Conservation (phyloP, 2,888 invertebrate genomes). For the Oscheius onirici region DNA sequence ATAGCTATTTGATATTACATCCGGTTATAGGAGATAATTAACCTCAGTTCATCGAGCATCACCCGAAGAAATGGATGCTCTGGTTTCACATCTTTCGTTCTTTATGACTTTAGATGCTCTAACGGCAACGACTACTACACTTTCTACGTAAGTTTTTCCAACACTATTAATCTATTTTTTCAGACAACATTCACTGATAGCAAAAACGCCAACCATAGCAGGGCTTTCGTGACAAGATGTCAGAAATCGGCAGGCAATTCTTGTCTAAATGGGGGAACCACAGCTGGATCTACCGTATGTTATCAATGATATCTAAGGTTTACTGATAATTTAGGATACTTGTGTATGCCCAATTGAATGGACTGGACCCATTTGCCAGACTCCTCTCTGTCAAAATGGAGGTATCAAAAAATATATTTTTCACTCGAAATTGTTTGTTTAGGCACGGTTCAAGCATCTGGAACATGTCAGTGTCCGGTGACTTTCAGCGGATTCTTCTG, state of each 20-base stretch:
- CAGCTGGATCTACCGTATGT: background rate
- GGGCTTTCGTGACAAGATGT: slow-evolving; percentile 18
- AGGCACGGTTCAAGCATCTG: background rate
- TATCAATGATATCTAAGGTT: background rate
- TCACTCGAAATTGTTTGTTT: background rate
- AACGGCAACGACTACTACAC: slow-evolving; percentile 1
- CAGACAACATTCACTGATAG: slow-evolving; percentile 16
- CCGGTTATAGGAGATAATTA: background rate
- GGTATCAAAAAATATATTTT: background rate
- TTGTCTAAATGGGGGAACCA: background rate
- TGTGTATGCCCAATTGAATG: slow-evolving; percentile 1
- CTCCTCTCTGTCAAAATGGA: slow-evolving; percentile 10
- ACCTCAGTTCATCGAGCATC: background rate
- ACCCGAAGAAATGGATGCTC: background rate
- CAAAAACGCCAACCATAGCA: background rate
- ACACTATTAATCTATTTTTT: background rate
- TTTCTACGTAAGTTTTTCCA: slow-evolving; percentile 6
- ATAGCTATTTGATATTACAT: too few species aligned
- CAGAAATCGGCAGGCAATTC: background rate
- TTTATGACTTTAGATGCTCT: slow-evolving; percentile 10
- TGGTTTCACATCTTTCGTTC: background rate
- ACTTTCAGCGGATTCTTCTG: slow-evolving; percentile 12
- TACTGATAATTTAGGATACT: background rate
- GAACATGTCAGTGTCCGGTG: background rate
- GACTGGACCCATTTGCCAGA: slow-evolving; percentile 1